Base-by-base conservation (phyloP, 2,888 invertebrate species). In the Tupiocoris notatus region DNA sequence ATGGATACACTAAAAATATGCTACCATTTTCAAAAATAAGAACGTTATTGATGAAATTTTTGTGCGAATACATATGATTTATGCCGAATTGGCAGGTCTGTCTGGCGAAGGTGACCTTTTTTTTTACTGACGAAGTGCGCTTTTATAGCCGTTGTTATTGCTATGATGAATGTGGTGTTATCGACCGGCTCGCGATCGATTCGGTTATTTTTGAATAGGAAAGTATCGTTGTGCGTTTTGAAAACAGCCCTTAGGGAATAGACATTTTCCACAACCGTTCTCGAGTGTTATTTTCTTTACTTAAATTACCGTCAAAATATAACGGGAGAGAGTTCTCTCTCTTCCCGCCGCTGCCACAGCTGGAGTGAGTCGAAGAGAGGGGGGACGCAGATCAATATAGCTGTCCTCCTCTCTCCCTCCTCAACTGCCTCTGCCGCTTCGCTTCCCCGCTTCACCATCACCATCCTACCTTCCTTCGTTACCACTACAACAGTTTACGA, bases 341-440 rank as follows among this genome's bases (percentile, higher is more conserved):
- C 67, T 64, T 39, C 39, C 39, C 39, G 39, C 39, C 39, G 39
- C 39, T 12, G 39, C 39, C 39, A 39, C 39, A 61, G 61, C 68
- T 76, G 58, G 78, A 75, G 66, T 25, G 39, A 39, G 39, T 39
- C 39, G 39, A 12, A 12, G 39, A 25, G 68, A 70, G 73, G 71
- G 71, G 67, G 66, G 67, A 75, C 71, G 77, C 78, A 78, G 78
- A 78, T 78, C 78, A 78, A 78, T 78, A 78, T 78, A 78, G 77
- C 77, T 78, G 78, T 78, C 78, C 78, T 77, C 77, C 77, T 70
- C 76, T 58, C 65, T 58, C 68, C 78, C 61, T 75, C 64, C 25
- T 54, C 63, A 24, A 61, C 61, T 56, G 58, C 12, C 65, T 62
- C 67, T 77, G 23, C 64, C 67, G 63, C 61, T 24, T 22, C 59